Base-by-base conservation (phyloP, 2,797 vertebrate genomes). In the Acipenser transmontanus region DNA sequence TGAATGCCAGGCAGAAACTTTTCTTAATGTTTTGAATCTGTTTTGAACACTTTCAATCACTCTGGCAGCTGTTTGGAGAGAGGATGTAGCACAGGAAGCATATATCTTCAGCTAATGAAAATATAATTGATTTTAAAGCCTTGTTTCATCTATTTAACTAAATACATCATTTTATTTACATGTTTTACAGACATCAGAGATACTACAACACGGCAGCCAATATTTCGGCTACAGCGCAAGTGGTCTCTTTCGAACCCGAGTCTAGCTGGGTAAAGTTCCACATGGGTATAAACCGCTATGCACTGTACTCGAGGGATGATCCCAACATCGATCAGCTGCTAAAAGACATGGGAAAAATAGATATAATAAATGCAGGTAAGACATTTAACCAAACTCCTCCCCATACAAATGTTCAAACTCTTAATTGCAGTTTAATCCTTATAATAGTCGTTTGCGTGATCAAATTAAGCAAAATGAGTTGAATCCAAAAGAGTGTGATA, bases 211-310 rank as follows among this genome's bases (percentile, higher is more conserved):
- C 86, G 72, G 2, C 77, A 47, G 71, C 79, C 62, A 92, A 91
- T 78, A 50, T 87, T 70, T 82, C 84, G 0, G 48, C 88, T 14
- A 76, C 66, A 0, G 50, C 84, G 12, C 84, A 80, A 1, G 67
- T 85, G 1, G 78, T 82, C 72, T 86, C 68, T 66, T 87, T 95
- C 34, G 85, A 84, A 62, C 81, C 80, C 0, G 78, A 92, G 0
- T 88, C 95, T 78, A 91, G 85, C 76, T 99, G 97, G 97, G 71
- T 98, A 57, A 94, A 89, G 72, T 98, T 98, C 81, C 95, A 98
- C 71, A 77, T 93, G 75, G 95, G 93, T 11, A 99, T 99, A 69
- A 94, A 66, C 69, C 89, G 89, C 49, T 88, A 93, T 0, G 93
- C 92, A 8, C 85, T 99, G 14, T 99, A 98, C 71, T 80, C 92